Conservation (phyloP, 2,113 vertebrate genomes). For the Dissostichus mawsoni region DNA sequence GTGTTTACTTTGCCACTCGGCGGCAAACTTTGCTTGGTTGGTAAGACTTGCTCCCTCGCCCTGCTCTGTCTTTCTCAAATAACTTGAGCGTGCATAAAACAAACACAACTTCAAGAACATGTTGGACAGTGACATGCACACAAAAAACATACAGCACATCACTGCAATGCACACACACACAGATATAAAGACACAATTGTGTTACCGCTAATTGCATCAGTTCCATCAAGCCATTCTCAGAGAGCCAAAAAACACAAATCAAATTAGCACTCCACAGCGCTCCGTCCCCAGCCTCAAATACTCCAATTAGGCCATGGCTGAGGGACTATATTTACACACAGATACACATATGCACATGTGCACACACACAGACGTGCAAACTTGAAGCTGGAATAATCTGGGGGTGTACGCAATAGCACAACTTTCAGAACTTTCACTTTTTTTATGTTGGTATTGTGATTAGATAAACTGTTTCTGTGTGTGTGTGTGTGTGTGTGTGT, state of each 20-base stretch:
- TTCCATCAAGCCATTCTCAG: slow-evolving; percentile 67
- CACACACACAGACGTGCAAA: background rate
- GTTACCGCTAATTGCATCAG: slow-evolving; percentile 77
- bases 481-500: too few relatives aligned
- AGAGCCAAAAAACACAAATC: slow-evolving; percentile 75
- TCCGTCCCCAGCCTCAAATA: slow-evolving; percentile 66
- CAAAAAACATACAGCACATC: background rate
- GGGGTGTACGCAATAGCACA: slow-evolving; percentile 29
- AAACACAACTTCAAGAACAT: slow-evolving; percentile 20
- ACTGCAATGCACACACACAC: slow-evolving; percentile 4
- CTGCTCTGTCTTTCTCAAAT: slow-evolving; percentile 19
- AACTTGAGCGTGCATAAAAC: slow-evolving; percentile 20
- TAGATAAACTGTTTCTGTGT: slow-evolving; percentile 41
- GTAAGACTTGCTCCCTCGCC: background rate
- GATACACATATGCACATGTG: slow-evolving; percentile 24
- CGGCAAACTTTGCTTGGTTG: slow-evolving; percentile 49
- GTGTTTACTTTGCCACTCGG: slow-evolving; percentile 63
- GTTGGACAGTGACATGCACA: background rate
- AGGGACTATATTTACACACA: slow-evolving; percentile 49
- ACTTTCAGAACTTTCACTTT: slow-evolving; percentile 64
- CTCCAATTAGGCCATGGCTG: slow-evolving; percentile 70
- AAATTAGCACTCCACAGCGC: slow-evolving; percentile 70
- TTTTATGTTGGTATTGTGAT: slow-evolving; percentile 43
- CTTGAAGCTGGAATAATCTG: slow-evolving; percentile 21
- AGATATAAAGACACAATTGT: background rate